Base-by-base conservation (phyloP, 2,888 invertebrate genomes). In the Apocheima hispidaria region DNA sequence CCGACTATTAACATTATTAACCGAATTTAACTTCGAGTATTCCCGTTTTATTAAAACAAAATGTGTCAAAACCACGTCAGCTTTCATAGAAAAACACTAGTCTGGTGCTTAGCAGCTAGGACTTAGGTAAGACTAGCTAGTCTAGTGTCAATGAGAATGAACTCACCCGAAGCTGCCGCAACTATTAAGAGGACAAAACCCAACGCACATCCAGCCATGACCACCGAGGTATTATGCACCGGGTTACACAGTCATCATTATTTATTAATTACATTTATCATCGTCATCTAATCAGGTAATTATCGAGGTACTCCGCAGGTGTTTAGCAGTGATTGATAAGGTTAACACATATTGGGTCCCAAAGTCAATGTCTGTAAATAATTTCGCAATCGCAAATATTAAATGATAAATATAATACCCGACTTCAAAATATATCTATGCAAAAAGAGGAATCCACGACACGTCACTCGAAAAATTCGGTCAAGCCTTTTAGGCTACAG, bases 281-380 rank as follows among this genome's bases (percentile, higher is more conserved):
- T 14, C 1, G 9, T 2, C 26, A 46, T 46, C 30, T 46, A 30
- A 46, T 46, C 46, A 28, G 28, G 1, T 14, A 33, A 20, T 46
- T 33, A 46, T 46, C 30, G 30, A 26, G 7, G 3, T n/a, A 12
- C 20, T 46, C n/a, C 46, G 18, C 46, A 46, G 46, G 46, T 46
- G 46, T 46, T 44, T 18, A 12, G 30, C 30, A 6, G 30, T 20
- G 46, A 30, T 46, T 46, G n/a, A n/a, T 33, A 20, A 30, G 4
- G 2, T 4, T 28, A 2, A 9, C 2, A 23, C 23, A 16, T 28
- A 18, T 21, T 12, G n/a, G 38, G 20, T 2, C 9, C 5, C 18
- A 12, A 4, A 7, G 38, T 20, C 2, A 40, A 20, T 20, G 9
- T 18, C 1, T 2, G n/a, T 14, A 12, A 18, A 38, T 9, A 9